phyloP scores from a whole-genome alignment of 2,113 vertebrate species.

The Chlorocebus sabaeus region DNA sequence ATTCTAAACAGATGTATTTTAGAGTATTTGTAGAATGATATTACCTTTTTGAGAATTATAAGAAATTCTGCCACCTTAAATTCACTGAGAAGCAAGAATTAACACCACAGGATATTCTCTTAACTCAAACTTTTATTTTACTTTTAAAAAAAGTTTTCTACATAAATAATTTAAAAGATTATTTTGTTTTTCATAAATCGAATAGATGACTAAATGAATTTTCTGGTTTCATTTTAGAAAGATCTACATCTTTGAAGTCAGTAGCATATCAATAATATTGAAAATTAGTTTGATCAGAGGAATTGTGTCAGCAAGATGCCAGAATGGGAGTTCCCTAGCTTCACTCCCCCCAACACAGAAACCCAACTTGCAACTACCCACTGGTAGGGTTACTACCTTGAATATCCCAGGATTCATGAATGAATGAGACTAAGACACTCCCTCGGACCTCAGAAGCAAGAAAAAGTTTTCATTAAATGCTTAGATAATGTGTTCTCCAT shows the following conservation, averaged over 20 bases:
- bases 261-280: not conserved
- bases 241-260: not conserved
- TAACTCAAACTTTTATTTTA: not conserved
- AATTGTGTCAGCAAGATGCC: not conserved
- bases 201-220: not conserved
- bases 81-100: not conserved
- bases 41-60: not conserved
- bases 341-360: not conserved
- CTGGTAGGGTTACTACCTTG: not conserved
- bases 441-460: not conserved
- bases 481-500: not conserved
- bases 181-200: not conserved
- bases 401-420: not conserved
- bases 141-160: not conserved
- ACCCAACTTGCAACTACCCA: not conserved
- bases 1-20: not conserved
- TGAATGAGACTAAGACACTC: not conserved
- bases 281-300: conserved; percentile 30
- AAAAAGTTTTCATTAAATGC: not conserved
- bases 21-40: not conserved
- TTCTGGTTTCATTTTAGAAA: not conserved
- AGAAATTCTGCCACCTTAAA: not conserved
- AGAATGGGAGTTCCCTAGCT: not conserved
- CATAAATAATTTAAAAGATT: not conserved
- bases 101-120: not conserved